phyloP scores from a whole-genome alignment of 1,140 invertebrate genomes.

The Macrotrachela quadricornifera region DNA sequence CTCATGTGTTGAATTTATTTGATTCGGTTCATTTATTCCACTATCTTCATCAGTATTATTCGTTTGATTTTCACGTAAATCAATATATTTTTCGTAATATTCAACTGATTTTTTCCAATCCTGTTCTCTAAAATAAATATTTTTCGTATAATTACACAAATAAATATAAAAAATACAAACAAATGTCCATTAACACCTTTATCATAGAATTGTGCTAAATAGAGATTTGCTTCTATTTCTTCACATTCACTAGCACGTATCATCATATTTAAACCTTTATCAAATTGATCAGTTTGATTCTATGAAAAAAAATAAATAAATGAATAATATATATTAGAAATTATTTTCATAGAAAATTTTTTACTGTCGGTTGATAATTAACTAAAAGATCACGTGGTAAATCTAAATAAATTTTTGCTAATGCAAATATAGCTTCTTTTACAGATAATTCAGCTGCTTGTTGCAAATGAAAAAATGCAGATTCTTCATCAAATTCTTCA shows the following conservation, averaged over 20 bases:
- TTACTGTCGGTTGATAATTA: conserved; percentile 19
- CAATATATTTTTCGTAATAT: conserved; percentile 28
- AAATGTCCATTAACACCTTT: conserved; percentile 20
- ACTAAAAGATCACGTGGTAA: conserved; percentile 34
- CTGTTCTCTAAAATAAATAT: not conserved
- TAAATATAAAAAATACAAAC: not conserved
- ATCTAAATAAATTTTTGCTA: conserved; percentile 33
- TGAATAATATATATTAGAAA: not conserved
- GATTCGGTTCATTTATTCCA: conserved; percentile 27
- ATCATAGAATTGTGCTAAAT: conserved; percentile 35
- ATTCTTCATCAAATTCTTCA: conserved; percentile 30
- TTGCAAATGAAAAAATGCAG: conserved; percentile 36
- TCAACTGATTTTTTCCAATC: not conserved
- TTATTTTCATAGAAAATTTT: not conserved
- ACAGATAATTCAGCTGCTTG: conserved; percentile 36
- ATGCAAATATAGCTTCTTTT: conserved; percentile 34
- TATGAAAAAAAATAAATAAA: conserved; percentile 10
- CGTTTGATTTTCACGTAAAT: conserved; percentile 24
- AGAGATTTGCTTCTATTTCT: conserved; percentile 34
- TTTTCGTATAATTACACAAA: too few species aligned
- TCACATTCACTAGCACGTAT: conserved; percentile 32
- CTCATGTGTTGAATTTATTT: conserved; percentile 28
- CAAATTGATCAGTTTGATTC: conserved; percentile 21
- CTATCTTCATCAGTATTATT: conserved; percentile 15
- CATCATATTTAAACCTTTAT: conserved; percentile 32